Base-by-base conservation (phyloP, 2,888 invertebrate genomes). In the Heteromyza rotundicornis region DNA sequence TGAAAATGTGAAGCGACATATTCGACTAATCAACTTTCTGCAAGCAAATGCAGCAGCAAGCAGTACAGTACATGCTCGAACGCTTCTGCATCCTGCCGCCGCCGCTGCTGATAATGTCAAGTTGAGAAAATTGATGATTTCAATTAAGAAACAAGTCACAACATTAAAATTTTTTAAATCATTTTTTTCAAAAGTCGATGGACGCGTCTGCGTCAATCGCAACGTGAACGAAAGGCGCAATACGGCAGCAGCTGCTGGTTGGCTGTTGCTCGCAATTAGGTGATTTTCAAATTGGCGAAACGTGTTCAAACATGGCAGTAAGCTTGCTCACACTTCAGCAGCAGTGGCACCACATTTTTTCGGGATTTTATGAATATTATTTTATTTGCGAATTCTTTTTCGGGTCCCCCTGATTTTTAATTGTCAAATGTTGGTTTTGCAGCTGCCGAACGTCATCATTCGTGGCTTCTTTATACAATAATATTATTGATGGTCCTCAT, bases 91-190 rank as follows among this genome's bases (percentile, higher is more conserved):
- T 47, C 20, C 47, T 47, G 47, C 19, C 47, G 36, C 16, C 52
- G 59, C 52, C 59, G 52, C 20, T 49, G 47, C 16, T n/a, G n/a
- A n/a, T n/a, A n/a, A n/a, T 44, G 35, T 44, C 12, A 49, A 57
- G 44, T 74, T 73, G 70, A 67, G 67, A 74, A 78, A 79, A 81
- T 81, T 80, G 79, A 80, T 80, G 80, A 75, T 73, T 80, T 79
- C 80, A 80, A 80, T 80, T 81, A 80, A 79, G 73, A 72, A 74
- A 73, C 72, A 72, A 68, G 72, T 76, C 71, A 67, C 68, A 68
- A 69, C 66, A 60, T 68, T 53, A 53, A 56, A 59, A 51, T 19
- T 17, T 23, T n/a, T 22, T 7, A 20, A 22, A 36, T 2, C 8
- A 2, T 27, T 27, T 27, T 27, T 27, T 27, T 40, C 12, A 3